A percentile compares a stretch with the other conserved stretches of the same genome.
These are phyloP conservation scores for Capitulum mitella DNA, from an alignment of 2,888 invertebrate genomes.

Conservation along the genomic window DNA sequence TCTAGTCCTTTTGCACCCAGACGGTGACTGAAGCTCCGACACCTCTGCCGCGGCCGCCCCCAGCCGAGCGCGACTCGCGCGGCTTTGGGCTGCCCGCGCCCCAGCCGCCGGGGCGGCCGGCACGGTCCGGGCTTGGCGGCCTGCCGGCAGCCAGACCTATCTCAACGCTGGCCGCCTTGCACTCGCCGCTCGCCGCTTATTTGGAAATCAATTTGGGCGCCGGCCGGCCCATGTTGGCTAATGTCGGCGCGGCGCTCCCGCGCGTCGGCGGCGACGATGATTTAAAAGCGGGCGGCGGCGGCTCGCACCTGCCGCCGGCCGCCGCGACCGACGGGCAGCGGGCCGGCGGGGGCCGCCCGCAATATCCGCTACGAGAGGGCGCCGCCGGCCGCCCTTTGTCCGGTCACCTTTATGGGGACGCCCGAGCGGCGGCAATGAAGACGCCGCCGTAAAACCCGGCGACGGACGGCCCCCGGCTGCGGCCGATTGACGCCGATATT, in stretches of 20 bases:
- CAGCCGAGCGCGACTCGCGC: too few species aligned
- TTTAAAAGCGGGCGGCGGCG: not conserved
- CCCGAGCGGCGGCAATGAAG: not conserved
- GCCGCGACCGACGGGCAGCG: not conserved
- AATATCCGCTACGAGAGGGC: not conserved
- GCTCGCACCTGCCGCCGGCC: not conserved
- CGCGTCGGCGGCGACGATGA: not conserved
- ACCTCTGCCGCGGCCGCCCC: too few species aligned
- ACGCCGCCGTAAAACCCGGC: not conserved
- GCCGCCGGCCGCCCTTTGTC: not conserved
- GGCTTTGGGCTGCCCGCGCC: too few species aligned
- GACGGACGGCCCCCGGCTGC: not conserved
- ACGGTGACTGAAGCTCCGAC: too few species aligned
- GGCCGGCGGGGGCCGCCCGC: not conserved
- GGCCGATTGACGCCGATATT: not conserved
- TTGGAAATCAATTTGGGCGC: slow-evolving; percentile 20
- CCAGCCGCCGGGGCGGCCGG: too few species aligned
- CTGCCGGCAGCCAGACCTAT: not conserved
- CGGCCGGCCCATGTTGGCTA: not conserved
- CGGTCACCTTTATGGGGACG: not conserved
- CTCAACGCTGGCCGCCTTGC: not conserved
- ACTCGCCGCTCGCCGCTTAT: not conserved
- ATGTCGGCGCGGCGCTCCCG: not conserved
- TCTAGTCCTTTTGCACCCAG: too few species aligned
- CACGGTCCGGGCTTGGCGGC: not conserved